phyloP scores from a whole-genome alignment of 2,888 invertebrate species.

The Sarcophaga carnaria region DNA sequence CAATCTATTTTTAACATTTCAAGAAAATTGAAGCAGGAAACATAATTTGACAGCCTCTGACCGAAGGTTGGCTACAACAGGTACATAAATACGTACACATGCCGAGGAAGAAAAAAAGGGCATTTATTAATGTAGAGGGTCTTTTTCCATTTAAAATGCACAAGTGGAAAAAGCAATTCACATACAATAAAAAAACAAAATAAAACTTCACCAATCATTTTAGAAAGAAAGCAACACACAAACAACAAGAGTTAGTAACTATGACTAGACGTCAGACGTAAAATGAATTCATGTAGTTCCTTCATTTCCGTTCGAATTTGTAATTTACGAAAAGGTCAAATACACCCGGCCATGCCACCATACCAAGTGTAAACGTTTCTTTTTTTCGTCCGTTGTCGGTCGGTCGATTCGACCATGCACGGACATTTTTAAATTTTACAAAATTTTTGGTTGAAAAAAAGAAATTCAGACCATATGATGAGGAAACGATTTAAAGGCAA shows the following conservation, averaged over 20 bases:
- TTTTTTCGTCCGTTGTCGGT: background rate
- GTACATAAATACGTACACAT: background rate
- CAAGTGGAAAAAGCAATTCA: conserved; percentile 36
- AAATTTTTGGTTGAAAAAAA: background rate
- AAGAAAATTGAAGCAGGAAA: background rate
- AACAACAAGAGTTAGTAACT: conserved; percentile 32
- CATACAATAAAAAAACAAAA: background rate
- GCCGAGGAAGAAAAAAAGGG: background rate
- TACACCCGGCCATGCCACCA: conserved; percentile 9
- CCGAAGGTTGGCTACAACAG: conserved; percentile 17
- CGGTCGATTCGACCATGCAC: background rate
- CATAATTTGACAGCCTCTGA: background rate
- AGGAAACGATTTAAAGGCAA: conserved; percentile 9
- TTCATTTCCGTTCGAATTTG: conserved; percentile 61
- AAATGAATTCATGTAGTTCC: conserved; percentile 61
- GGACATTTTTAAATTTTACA: conserved; percentile 4
- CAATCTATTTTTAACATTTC: too few relatives aligned
- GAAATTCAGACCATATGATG: background rate
- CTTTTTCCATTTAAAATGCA: conserved; percentile 11
- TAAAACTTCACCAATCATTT: conserved; percentile 22
- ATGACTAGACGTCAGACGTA: conserved; percentile 51
- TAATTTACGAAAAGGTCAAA: conserved; percentile 56
- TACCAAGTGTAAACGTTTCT: conserved; percentile 33
- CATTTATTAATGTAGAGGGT: conserved; percentile 23
- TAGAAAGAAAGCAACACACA: conserved; percentile 6